Base-by-base conservation (phyloP, 1,140 invertebrate genomes). In the Phocides pigmalion region DNA sequence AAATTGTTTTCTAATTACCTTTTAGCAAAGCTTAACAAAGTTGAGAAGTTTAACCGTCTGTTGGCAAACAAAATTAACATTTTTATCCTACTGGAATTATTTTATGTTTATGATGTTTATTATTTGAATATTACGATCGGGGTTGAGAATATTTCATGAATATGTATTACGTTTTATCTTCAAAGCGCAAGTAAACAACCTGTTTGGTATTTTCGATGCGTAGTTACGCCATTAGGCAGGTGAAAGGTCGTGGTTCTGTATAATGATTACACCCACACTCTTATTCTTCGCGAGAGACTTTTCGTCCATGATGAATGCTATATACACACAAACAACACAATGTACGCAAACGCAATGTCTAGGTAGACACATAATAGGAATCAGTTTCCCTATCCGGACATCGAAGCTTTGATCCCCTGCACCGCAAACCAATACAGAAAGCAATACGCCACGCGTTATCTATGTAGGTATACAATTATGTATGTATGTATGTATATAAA, bases 121-220 rank as follows among this genome's bases (percentile, higher is more conserved):
- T 54, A 56, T 56, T 56, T 41, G 37, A 56, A 56, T 42, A 56
- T 51, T 51, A 42, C 14, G 17, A 42, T 25, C 19, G 4, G 53
- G 19, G 39, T 25, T 56, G 9, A 14, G 28, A 22, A 46, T 15
- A 25, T 53, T 42, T 64, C 47, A 53, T 63, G 47, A 63, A 62
- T 54, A 54, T 62, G 62, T 54, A 62, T 49, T 54, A 50, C n/a
- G 44, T 68, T 69, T 49, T 46, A 62, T 46, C 62, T 65, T 54
- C 56, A 47, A 54, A 54, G 19, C 39, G 37, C 59, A 61, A 64
- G 42, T 25, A 49, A 56, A 56, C 35, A 25, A 12, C 19, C 6
- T 39, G 9, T 19, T 56, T 12, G 19, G 51, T 39, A 32, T 32
- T 41, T 56, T 56, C 39, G 16, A 41, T 56, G 51, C 17, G 35